phyloP scores from a whole-genome alignment of 2,797 vertebrate species.

The Meda fulgida region DNA sequence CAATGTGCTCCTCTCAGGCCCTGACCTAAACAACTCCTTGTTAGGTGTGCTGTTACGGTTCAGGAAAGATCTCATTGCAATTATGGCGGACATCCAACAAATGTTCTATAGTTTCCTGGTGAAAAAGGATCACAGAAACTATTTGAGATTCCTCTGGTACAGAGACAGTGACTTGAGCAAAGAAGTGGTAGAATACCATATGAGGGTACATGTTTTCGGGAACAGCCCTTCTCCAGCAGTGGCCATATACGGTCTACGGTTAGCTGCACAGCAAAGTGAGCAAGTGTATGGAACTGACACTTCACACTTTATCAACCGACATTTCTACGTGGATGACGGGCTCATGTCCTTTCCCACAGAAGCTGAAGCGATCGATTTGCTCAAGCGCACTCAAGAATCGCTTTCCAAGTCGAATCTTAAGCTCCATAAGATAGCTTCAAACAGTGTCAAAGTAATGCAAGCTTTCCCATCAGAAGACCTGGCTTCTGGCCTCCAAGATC shows the following conservation, averaged over 20 bases:
- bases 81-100: constrained; percentile 25
- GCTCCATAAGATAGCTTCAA: constrained; percentile 34
- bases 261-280: constrained; percentile 7
- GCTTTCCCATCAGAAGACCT: constrained; percentile 14
- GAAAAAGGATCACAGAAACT: constrained; percentile 23
- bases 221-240: background rate
- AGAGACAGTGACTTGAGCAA: constrained; percentile 21
- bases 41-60: constrained; percentile 17
- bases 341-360: too few relatives aligned
- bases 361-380: too few relatives aligned
- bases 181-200: constrained; percentile 22
- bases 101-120: constrained; percentile 38
- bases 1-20: too few relatives aligned
- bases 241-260: constrained; percentile 20
- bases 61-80: constrained; percentile 5
- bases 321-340: too few relatives aligned
- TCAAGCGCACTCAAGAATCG: too few relatives aligned
- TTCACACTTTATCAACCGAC: background rate
- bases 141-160: constrained; percentile 29
- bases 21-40: constrained; percentile 12
- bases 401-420: constrained; percentile 21
- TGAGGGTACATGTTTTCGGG: background rate
- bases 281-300: background rate
- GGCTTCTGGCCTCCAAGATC: background rate
- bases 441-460: constrained; percentile 5